Evolutionary conservation across 2,113 vertebrate species (phyloP), one percentile per base, ranked within the genome.

Genomic region (Festucalex cinctus): DNA sequence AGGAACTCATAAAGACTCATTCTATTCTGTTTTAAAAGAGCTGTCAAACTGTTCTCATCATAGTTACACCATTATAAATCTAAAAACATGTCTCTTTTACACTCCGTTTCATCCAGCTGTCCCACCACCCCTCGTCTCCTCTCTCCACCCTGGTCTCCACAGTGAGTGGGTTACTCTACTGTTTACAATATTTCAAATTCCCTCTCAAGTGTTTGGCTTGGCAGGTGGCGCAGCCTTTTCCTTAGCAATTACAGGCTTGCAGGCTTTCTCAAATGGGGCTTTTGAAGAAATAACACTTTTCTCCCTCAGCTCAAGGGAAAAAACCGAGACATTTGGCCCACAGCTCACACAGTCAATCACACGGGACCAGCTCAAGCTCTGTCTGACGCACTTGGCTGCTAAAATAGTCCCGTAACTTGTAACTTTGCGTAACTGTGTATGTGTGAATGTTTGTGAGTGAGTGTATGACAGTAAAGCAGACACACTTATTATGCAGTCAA

Each of bases 101-200:
- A 75, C 70, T 69, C 59, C 17, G 74, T 79, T 82, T 84, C 78
- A 83, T 81, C 74, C 73, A 41, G 60, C 61, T 63, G 63, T 76
- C 70, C 59, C 59, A 53, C 71, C 64, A 70, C 75, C 75, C 56
- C 28, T 24, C n/a, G 2, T 65, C 79, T 46, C 32, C 66, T 22
- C 68, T 41, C 56, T 53, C 65, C 67, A 65, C 69, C 78, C 75
- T 19, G 8, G 76, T 76, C 81, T 80, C 76, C 43, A 86, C 83
- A 80, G 74, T 68, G 87, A 89, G 88, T 83, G 87, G 86, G 85
- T 89, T 88, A 89, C 89, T 85, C 81, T 74, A 80, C 82, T 90
- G 90, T 91, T 91, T 91, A 90, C 87, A 90, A 88, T 88, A 90
- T 88, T 89, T 89, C 83, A 87, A 88, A 91, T 90, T 88, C 88